These are phyloP conservation scores for Amphibalanus amphitrite DNA, from an alignment of 1,140 invertebrate genomes.

Conservation along the genomic window DNA sequence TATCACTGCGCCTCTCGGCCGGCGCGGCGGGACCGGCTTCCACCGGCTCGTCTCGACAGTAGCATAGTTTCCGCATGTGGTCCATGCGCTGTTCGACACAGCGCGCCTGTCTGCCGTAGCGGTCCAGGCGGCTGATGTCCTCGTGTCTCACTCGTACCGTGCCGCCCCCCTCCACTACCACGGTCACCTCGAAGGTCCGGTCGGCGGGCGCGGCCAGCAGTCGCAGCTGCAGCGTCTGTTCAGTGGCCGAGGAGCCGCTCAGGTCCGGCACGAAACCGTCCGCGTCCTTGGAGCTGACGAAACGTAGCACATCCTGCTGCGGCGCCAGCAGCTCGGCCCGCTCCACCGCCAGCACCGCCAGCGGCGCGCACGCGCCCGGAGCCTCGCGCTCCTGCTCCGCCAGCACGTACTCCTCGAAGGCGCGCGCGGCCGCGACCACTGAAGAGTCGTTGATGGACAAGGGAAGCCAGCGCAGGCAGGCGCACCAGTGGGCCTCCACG, in stretches of 20 bases:
- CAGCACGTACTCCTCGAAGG: conserved; percentile 45
- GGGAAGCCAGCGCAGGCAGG: conserved; percentile 59
- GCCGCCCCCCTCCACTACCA: conserved; percentile 22
- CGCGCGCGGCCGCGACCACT: conserved; percentile 30
- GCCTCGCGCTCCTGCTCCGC: conserved; percentile 29
- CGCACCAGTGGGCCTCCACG: conserved; percentile 87
- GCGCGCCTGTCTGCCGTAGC: conserved; percentile 54
- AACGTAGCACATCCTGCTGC: conserved; percentile 45
- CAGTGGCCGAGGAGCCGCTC: conserved; percentile 37
- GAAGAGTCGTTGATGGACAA: conserved; percentile 27
- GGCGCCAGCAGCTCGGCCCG: conserved; percentile 44
- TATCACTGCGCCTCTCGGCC: too few species aligned
- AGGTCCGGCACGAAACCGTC: conserved; percentile 71
- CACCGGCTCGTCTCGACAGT: conserved; percentile 32
- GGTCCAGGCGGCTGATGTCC: conserved; percentile 72
- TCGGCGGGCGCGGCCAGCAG: conserved; percentile 50
- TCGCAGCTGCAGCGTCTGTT: conserved; percentile 56
- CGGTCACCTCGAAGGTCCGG: conserved; percentile 43
- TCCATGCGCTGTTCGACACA: conserved; percentile 50
- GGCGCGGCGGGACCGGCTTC: too few species aligned
- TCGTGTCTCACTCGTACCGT: conserved; percentile 37
- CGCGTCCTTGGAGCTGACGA: conserved; percentile 48
- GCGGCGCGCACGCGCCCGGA: conserved; percentile 34
- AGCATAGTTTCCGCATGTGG: conserved; percentile 54
- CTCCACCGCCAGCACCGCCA: conserved; percentile 39